Evolutionary conservation across 2,797 vertebrate genomes (phyloP), one percentile per base, ranked within the genome.

Genomic region (Ataeniobius toweri): DNA sequence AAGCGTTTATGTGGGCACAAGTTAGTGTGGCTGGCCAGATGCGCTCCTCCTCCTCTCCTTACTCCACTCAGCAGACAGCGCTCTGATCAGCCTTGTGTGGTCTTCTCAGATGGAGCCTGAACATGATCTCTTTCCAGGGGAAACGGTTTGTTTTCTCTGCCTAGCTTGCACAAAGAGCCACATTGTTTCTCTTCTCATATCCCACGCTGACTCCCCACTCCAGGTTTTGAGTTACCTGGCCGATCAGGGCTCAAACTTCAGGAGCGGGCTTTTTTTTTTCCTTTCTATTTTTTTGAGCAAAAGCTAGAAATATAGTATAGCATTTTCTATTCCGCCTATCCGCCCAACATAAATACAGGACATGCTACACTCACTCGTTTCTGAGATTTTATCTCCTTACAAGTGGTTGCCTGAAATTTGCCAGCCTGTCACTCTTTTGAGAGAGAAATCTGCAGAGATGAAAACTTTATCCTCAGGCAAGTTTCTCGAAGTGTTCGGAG

Each of bases 71-170:
- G 91, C 89, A 93, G 93, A 93, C 91, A 93, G 73, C 81, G 82
- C 90, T 90, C 86, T 83, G 93, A 94, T 93, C 94, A 94, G 92
- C 94, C 93, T 90, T 94, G 93, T 94, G 94, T 95, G 94, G 94
- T 94, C 94, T 92, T 91, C 93, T 94, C 93, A 91, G 91, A 93
- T 93, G 92, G 92, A 93, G 90, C 76, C 92, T 83, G 92, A 95
- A 95, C 91, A 89, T 86, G 93, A 95, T 94, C 94, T 94, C 93
- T 95, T 95, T 95, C 93, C 90, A 92, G 93, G 94, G 93, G 93
- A 94, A 94, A 92, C 87, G 89, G 93, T 93, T 94, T 94, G 92
- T 95, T 95, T 95, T 94, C 93, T 84, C 89, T 91, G 90, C 92
- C 90, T 86, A 75, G 88, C 93, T 94, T 83, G 88, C 93, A 95